phyloP scores from a whole-genome alignment of 2,888 invertebrate genomes.

The Capitulum mitella region DNA sequence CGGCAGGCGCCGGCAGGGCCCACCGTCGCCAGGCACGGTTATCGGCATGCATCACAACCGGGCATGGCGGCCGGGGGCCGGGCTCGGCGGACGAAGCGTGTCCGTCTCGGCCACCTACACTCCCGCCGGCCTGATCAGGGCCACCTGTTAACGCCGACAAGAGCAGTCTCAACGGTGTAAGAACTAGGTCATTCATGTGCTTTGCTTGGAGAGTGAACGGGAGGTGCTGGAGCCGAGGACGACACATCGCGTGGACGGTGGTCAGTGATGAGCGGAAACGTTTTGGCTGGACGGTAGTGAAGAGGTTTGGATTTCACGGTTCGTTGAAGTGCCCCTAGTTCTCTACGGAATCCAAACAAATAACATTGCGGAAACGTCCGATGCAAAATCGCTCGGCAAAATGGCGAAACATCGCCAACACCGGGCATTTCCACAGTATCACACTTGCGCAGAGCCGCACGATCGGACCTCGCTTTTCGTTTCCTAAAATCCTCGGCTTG shows the following conservation, averaged over 20 bases:
- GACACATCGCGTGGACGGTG: too few species aligned
- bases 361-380: background rate
- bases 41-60: background rate
- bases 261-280: background rate
- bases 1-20: background rate
- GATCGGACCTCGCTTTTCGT: too few species aligned
- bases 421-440: too few species aligned
- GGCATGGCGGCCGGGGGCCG: background rate
- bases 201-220: too few species aligned
- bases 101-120: background rate
- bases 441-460: too few species aligned
- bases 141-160: background rate
- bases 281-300: background rate
- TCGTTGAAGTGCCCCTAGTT: background rate
- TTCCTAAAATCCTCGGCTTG: too few species aligned
- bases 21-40: conserved; percentile 12
- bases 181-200: background rate
- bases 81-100: background rate
- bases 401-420: too few species aligned
- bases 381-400: background rate
- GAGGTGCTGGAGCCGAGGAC: too few species aligned
- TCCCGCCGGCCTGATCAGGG: background rate
- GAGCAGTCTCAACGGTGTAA: background rate
- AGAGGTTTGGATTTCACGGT: background rate
- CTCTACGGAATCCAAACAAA: background rate